Percentiles rank a stretch among this genome's conserved stretches.
Conservation (phyloP, 1,140 invertebrate genomes). For the Zaprionus tsacasi region DNA sequence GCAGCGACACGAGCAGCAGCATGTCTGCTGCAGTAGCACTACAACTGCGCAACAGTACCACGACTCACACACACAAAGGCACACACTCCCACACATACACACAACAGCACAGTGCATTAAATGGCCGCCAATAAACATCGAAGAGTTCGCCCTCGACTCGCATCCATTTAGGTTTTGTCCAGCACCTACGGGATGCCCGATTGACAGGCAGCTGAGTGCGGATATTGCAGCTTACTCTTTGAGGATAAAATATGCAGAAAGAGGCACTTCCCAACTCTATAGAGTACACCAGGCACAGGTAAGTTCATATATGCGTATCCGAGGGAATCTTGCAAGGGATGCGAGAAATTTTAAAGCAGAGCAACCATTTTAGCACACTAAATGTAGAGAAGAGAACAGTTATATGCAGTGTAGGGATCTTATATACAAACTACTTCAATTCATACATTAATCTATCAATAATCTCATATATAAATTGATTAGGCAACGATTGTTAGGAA, state of each 20-base stretch:
- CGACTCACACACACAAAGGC: slow-evolving; percentile 10
- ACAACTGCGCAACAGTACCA: slow-evolving; percentile 1
- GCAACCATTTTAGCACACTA: neutral
- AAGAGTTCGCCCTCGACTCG: slow-evolving; percentile 43
- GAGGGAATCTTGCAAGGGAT: neutral
- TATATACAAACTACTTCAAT: too few relatives aligned
- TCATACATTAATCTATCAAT: too few relatives aligned
- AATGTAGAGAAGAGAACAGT: neutral
- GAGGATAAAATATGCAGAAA: slow-evolving; percentile 2
- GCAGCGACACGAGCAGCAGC: slow-evolving; percentile 3
- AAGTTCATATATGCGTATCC: neutral
- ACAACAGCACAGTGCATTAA: slow-evolving; percentile 46
- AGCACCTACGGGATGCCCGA: slow-evolving; percentile 15
- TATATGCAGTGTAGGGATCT: neutral
- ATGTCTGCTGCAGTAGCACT: neutral
- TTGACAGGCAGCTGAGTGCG: slow-evolving; percentile 53
- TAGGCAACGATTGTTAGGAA: too few relatives aligned
- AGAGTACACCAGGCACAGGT: neutral
- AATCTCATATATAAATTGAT: too few relatives aligned
- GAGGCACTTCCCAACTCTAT: neutral
- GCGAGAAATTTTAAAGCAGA: neutral
- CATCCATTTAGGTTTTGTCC: slow-evolving; percentile 42
- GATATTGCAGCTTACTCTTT: slow-evolving; percentile 62
- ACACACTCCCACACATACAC: slow-evolving; percentile 40
- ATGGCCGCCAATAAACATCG: slow-evolving; percentile 73